phyloP scores from a whole-genome alignment of 2,888 invertebrate genomes.

The Tetheella fluctuosa region DNA sequence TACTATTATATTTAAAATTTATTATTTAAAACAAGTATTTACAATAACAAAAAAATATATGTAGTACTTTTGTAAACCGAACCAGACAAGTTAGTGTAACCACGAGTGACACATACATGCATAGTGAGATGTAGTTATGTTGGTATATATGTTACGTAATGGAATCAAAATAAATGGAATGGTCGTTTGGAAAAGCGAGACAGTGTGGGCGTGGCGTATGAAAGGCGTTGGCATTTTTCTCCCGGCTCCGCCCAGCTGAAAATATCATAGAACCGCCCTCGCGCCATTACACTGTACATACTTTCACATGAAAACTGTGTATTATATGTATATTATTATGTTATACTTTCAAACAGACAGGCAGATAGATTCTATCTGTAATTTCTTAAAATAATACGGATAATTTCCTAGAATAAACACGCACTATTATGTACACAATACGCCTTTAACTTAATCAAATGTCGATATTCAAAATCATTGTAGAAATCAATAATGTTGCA shows the following conservation, averaged over 20 bases:
- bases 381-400: neutral
- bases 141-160: slow-evolving; percentile 37
- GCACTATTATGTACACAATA: no score
- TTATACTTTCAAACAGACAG: no score
- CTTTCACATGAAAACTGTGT: slow-evolving; percentile 27
- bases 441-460: no score
- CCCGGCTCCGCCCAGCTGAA: slow-evolving; percentile 74
- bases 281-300: slow-evolving; percentile 61
- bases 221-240: slow-evolving; percentile 78
- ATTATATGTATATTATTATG: slow-evolving; percentile 24
- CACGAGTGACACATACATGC: neutral
- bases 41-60: no score
- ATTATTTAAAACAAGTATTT: no score
- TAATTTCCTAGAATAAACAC: no score
- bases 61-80: neutral
- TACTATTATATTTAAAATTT: no score
- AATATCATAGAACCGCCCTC: slow-evolving; percentile 64
- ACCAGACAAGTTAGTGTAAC: neutral
- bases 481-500: no score
- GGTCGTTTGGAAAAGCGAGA: slow-evolving; percentile 45
- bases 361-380: no score
- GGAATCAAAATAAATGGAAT: slow-evolving; percentile 58
- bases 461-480: no score
- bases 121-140: neutral
- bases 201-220: slow-evolving; percentile 67